phyloP scores from a whole-genome alignment of 2,113 vertebrate species.

The Illadopsis cleaveri region DNA sequence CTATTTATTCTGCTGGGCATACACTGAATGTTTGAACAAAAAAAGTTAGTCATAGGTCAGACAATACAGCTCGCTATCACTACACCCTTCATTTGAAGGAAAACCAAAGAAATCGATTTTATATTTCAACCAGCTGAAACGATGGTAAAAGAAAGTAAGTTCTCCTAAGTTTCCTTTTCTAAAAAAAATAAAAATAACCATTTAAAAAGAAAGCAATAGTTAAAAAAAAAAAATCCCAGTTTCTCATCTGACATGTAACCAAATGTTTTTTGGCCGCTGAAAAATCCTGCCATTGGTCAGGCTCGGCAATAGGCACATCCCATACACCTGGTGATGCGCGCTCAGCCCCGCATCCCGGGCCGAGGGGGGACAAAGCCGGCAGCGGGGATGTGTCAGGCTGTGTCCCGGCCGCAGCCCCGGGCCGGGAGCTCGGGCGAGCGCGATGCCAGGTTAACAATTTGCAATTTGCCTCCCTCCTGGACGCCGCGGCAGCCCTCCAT shows the following conservation, averaged over 20 bases:
- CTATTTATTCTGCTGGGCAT: conserved; percentile 26
- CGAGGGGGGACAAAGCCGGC: background rate
- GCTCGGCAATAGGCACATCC: background rate
- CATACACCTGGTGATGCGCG: background rate
- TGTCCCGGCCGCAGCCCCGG: background rate
- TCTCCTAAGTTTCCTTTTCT: background rate
- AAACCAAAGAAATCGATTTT: background rate
- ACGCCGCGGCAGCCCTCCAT: conserved; percentile 42
- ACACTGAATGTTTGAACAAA: background rate
- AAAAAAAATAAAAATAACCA: too few relatives aligned
- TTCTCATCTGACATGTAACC: background rate
- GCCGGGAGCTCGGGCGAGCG: fast-evolving
- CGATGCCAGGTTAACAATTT: background rate
- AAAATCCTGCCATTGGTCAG: background rate
- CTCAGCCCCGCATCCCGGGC: background rate
- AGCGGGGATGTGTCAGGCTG: background rate
- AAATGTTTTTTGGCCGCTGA: background rate
- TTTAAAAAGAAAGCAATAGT: too few relatives aligned
- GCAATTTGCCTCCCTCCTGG: background rate
- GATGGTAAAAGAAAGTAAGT: background rate
- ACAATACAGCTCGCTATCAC: background rate
- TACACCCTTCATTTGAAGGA: background rate
- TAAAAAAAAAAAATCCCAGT: background rate
- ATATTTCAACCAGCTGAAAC: background rate
- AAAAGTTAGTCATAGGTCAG: conserved; percentile 24